phyloP scores from a whole-genome alignment of 2,113 vertebrate genomes.

The Labeo rohita region DNA sequence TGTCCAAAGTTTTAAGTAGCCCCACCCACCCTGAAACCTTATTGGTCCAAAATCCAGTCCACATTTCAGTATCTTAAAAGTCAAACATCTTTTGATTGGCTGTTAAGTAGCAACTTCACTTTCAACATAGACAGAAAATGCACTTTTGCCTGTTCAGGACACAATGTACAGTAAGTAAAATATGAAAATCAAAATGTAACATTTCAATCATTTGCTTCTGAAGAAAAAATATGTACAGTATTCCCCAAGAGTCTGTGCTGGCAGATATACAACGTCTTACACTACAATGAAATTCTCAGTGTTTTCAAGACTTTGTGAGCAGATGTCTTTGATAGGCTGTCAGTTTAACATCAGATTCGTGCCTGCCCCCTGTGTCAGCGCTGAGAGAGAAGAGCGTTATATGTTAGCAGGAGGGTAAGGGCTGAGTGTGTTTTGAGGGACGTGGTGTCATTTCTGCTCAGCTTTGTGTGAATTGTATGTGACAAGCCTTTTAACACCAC shows the following conservation, averaged over 20 bases:
- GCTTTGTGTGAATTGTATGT: constrained; percentile 60
- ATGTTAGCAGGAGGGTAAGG: constrained; percentile 33
- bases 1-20: not conserved
- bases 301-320: not conserved
- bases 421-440: constrained; percentile 52
- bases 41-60: not conserved
- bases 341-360: constrained; percentile 20
- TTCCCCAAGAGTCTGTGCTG: not conserved
- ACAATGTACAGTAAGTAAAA: not conserved
- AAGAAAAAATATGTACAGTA: not conserved
- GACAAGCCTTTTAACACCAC: constrained; percentile 65
- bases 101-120: not conserved
- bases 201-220: not conserved
- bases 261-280: not conserved
- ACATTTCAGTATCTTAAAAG: not conserved
- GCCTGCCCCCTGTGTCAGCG: not conserved
- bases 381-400: not conserved
- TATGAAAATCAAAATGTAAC: not conserved
- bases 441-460: constrained; percentile 62
- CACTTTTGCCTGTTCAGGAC: not conserved
- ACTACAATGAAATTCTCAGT: not conserved
- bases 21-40: not conserved
- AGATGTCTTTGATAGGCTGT: constrained; percentile 17
- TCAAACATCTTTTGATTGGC: not conserved
- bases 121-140: not conserved